These are phyloP conservation scores for Aproaerema taeniolella DNA, from an alignment of 2,888 invertebrate genomes.

Conservation along the genomic window DNA sequence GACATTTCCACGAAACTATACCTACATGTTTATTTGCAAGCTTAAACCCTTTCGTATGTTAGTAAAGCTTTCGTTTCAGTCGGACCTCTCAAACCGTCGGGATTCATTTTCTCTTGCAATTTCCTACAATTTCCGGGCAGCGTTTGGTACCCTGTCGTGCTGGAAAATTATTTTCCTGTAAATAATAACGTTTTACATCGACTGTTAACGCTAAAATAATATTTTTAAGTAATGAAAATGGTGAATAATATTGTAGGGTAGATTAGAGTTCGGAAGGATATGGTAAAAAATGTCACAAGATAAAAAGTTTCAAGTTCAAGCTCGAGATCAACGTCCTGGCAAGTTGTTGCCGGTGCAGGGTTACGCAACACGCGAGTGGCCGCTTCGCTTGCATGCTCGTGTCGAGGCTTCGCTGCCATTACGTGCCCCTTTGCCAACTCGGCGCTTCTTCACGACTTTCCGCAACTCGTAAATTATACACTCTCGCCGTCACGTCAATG, in stretches of 20 bases:
- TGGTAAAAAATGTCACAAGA: too few relatives aligned
- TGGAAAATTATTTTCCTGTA: constrained; percentile 62
- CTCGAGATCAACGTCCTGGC: constrained; percentile 62
- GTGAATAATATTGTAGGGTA: too few relatives aligned
- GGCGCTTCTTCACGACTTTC: background rate
- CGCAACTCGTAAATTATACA: too few relatives aligned
- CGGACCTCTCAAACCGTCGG: constrained; percentile 62
- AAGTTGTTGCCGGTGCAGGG: constrained; percentile 31
- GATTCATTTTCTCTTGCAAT: constrained; percentile 76
- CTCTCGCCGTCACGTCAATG: too few relatives aligned
- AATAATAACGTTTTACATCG: too few relatives aligned
- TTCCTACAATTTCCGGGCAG: constrained; percentile 76
- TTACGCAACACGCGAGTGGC: constrained; percentile 48
- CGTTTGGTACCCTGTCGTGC: constrained; percentile 61
- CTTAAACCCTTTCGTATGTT: constrained; percentile 13
- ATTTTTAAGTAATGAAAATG: too few relatives aligned
- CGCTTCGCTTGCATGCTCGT: constrained; percentile 32
- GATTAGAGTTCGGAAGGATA: too few relatives aligned
- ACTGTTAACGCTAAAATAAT: too few relatives aligned
- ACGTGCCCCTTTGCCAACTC: constrained; percentile 33
- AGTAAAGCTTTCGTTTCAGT: constrained; percentile 25
- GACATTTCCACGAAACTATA: too few relatives aligned
- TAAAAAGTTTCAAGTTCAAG: constrained; percentile 52
- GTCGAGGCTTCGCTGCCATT: constrained; percentile 27
- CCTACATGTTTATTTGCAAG: too few relatives aligned